Conservation (phyloP, 2,888 invertebrate species). For the Aphrophora alni region DNA sequence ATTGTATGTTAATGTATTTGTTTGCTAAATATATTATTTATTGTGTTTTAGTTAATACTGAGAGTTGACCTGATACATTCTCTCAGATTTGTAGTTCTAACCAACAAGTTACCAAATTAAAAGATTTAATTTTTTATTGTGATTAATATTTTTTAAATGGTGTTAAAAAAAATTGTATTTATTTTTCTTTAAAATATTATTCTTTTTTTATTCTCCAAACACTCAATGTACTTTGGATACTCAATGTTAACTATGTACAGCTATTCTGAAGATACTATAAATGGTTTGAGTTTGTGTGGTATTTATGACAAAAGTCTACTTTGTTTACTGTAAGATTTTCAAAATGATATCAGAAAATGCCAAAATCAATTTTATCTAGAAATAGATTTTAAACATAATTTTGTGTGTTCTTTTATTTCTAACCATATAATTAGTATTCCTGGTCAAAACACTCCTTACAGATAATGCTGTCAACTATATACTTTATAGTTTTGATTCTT, state of each 20-base stretch:
- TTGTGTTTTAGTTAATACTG: too few species aligned
- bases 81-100: neutral
- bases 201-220: slow-evolving; percentile 16
- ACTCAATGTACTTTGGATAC: slow-evolving; percentile 44
- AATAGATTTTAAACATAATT: slow-evolving; percentile 32
- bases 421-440: too few species aligned
- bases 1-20: neutral
- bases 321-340: slow-evolving; percentile 35
- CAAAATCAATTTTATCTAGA: slow-evolving; percentile 37
- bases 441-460: too few species aligned
- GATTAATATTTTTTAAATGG: neutral
- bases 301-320: slow-evolving; percentile 2
- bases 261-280: slow-evolving; percentile 31
- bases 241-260: slow-evolving; percentile 48
- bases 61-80: too few species aligned
- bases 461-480: too few species aligned
- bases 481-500: too few species aligned
- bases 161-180: slow-evolving; percentile 12
- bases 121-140: slow-evolving; percentile 6
- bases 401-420: neutral
- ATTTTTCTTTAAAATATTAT: slow-evolving; percentile 7
- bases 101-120: slow-evolving; percentile 21
- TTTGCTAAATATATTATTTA: neutral
- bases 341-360: slow-evolving; percentile 33
- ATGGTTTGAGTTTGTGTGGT: slow-evolving; percentile 27